Evolutionary conservation across 2,888 invertebrate genomes (phyloP), one percentile per base, ranked within the genome.

Genomic region (Caenorhabditis sp.): DNA sequence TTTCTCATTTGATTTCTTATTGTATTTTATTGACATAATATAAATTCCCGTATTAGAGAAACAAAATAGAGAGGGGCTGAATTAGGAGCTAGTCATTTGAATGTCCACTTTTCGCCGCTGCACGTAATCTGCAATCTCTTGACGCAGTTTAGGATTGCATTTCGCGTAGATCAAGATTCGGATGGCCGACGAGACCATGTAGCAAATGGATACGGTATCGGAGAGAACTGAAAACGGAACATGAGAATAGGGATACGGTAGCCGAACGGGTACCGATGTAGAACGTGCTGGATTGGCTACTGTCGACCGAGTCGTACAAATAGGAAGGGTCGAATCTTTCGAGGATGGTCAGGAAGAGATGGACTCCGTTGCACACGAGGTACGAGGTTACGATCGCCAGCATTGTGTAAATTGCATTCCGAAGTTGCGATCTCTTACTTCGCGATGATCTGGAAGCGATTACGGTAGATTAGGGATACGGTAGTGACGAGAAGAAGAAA

Each of bases 341-440:
- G 27, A 83, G 56, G 50, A 83, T 65, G 5, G 83, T 83, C 48
- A 81, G 52, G 30, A 83, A 79, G 2, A 83, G 46, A 53, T 83
- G 83, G 20, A 83, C 56, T 37, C 82, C 80, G 41, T 84, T 84
- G 48, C 84, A 84, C 2, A 84, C 68, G 43, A 84, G 63, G 68
- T 84, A 84, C 0, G 82, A 80, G 24, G 73, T 78, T 11, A 84
- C 84, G 50, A 84, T 84, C 2, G 81, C 80, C 46, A 83, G 46
- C 84, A 84, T 84, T 0, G 84, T 84, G 70, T 81, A 79, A 32
- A 84, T 83, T 0, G 84, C 84, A 59, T 84, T 84, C 13, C 84
- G 72, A 4, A 84, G 61, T 68, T 84, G 84, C 2, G 79, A 62
- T 6, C 80, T 61, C 59, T 84, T 84, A 9, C 62, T 70, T 32